phyloP scores from a whole-genome alignment of 2,888 invertebrate species.

The Timandra comae region DNA sequence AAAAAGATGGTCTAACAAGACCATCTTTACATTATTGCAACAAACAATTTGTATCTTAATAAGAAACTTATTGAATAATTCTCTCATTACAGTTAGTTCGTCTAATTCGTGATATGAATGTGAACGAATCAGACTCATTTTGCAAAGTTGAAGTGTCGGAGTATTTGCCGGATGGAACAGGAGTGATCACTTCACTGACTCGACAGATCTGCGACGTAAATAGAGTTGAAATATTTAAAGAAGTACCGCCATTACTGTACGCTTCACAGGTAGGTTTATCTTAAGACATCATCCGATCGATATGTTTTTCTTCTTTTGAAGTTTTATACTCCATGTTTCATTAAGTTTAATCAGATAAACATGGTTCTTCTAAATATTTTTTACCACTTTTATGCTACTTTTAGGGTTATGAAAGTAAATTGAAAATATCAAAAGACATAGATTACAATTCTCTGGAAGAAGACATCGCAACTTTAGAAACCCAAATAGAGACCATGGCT shows the following conservation, averaged over 20 bases:
- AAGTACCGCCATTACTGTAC: slow-evolving; percentile 51
- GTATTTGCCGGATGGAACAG: slow-evolving; percentile 55
- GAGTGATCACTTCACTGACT: slow-evolving; percentile 38
- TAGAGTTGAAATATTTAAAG: slow-evolving; percentile 33
- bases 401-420: slow-evolving; percentile 47
- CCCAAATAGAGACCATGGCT: slow-evolving; percentile 31
- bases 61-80: no score
- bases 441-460: slow-evolving; percentile 40
- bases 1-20: no score
- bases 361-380: neutral
- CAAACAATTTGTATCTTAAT: no score
- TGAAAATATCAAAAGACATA: slow-evolving; percentile 41
- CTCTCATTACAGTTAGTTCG: slow-evolving; percentile 62
- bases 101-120: slow-evolving; percentile 52
- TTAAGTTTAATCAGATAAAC: no score
- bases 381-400: neutral
- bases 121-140: slow-evolving; percentile 47
- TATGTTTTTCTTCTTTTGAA: no score
- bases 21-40: no score
- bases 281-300: no score
- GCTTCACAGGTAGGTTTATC: slow-evolving; percentile 60
- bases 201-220: slow-evolving; percentile 39
- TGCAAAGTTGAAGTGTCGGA: slow-evolving; percentile 50
- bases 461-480: slow-evolving; percentile 36
- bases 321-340: no score